Conservation (phyloP, 2,113 vertebrate species). For the Puntigrus tetrazona region DNA sequence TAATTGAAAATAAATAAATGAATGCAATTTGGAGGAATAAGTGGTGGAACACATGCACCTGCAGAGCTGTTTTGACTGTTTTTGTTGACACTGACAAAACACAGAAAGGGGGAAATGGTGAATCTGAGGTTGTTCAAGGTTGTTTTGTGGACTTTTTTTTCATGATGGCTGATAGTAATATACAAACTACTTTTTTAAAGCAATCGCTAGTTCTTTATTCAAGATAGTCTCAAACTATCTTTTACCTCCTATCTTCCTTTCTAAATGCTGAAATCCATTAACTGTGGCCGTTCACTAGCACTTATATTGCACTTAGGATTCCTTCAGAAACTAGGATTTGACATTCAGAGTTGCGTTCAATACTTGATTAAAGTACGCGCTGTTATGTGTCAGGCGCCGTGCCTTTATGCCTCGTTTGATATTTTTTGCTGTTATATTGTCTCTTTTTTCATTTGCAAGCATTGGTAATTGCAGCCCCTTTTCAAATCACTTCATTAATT, state of each 20-base stretch:
- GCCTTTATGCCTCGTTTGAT: slow-evolving; percentile 29
- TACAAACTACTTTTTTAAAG: background rate
- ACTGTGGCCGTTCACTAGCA: slow-evolving; percentile 2
- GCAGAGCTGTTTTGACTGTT: slow-evolving; percentile 68
- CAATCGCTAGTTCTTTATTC: background rate
- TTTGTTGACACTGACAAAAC: slow-evolving; percentile 72
- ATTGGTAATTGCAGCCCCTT: slow-evolving; percentile 82
- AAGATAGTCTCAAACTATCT: background rate
- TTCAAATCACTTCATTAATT: slow-evolving; percentile 94
- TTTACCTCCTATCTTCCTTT: background rate
- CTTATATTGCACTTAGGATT: slow-evolving; percentile 14
- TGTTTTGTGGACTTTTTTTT: slow-evolving; percentile 39
- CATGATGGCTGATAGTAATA: background rate
- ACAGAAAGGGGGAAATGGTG: background rate
- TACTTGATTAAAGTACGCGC: slow-evolving; percentile 16
- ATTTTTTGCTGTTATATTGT: slow-evolving; percentile 60
- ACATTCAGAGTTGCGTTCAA: slow-evolving; percentile 17
- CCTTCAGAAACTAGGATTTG: slow-evolving; percentile 27
- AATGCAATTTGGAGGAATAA: slow-evolving; percentile 79
- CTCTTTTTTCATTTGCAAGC: slow-evolving; percentile 71
- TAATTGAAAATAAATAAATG: slow-evolving; percentile 83
- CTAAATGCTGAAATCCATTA: slow-evolving; percentile 15
- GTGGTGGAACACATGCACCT: slow-evolving; percentile 75
- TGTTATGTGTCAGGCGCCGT: background rate
- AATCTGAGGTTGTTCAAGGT: slow-evolving; percentile 15